Evolutionary conservation across 1,140 invertebrate species (phyloP), one percentile per base, ranked within the genome.

Genomic region (Lordiphosa collinella): DNA sequence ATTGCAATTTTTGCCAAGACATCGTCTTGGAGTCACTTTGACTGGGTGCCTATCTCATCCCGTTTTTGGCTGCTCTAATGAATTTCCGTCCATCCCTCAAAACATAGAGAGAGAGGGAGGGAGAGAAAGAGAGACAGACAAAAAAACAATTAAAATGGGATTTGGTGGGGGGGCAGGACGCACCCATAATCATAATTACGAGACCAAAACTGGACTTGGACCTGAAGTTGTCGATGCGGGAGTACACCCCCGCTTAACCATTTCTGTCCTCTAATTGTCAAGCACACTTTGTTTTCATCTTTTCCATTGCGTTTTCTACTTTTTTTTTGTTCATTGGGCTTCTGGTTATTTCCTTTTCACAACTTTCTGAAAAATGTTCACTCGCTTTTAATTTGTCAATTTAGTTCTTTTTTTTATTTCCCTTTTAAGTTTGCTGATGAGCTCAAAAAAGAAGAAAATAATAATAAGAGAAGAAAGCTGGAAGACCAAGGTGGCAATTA

Each of bases 1-100:
- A 84, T 84, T 82, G 78, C 78, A 82, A 84, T 84, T 82, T 84
- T 84, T 70, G 61, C 66, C 59, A 84, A 78, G 68, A 84, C 75
- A 84, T 62, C 68, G 73, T 85, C 78, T 84, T 84, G 72, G 60
- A 68, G 74, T 65, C 72, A 63, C 68, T 84, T 84, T 84, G 78
- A 84, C 78, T 70, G 73, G 78, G 67, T 62, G 44, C 44, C 34
- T 36, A 14, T 32, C 10, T 18, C 37, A 11, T 13, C 54, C 49
- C 38, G 41, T 14, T 37, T 50, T 60, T 47, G 63, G 78, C 63
- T 62, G 79, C 78, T 78, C 78, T 84, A 84, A 84, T 84, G 78
- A 84, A 84, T 84, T 84, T 84, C 78, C 79, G 79, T 73, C 78
- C 78, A 78, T 63, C 57, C 65, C 78, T 47, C 43, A 49, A 59